Evolutionary conservation across 2,797 vertebrate genomes (phyloP), one percentile per base, ranked within the genome.

Genomic region (Pipistrellus pipistrellus): DNA sequence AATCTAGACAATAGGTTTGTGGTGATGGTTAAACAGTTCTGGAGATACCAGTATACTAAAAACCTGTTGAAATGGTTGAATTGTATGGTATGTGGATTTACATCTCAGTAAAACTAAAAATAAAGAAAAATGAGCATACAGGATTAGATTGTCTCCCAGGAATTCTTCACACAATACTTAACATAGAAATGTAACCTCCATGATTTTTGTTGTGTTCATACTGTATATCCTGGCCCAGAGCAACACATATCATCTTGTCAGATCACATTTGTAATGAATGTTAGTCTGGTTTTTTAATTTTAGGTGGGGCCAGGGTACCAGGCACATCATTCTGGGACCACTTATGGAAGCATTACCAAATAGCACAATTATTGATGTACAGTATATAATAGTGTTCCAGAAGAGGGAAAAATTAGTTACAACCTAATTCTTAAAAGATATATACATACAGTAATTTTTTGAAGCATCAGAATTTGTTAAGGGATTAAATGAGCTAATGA

Each of bases 261-360:
- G 57, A 76, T 86, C 30, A 46, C 30, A 46, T 95, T 82, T 62
- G 25, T 73, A 82, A 11, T 80, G 57, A 66, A 68, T 81, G 82
- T 35, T 38, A 59, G 18, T 13, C 51, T 83, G 69, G 6, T 76
- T 86, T 53, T 51, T 85, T 85, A 41, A 66, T 77, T 68, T 59
- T 44, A 46, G 38, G 8, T 4, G 30, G n/a, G 13, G 41, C 15
- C 8, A 14, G 20, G 62, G 21, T 48, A 41, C 21, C 78, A 69
- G 72, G 11, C 35, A 83, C 21, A 59, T 68, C 76, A 9, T 80
- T 51, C 57, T 85, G 72, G 51, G n/a, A 71, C 46, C 27, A 41
- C 78, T 83, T 80, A 75, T 68, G 72, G 86, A 80, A 68, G 1
- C 80, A 46, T 57, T 66, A 80, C 15, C 64, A 77, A 80, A 66